phyloP scores from a whole-genome alignment of 2,888 invertebrate species.

The Cinara cedri region DNA sequence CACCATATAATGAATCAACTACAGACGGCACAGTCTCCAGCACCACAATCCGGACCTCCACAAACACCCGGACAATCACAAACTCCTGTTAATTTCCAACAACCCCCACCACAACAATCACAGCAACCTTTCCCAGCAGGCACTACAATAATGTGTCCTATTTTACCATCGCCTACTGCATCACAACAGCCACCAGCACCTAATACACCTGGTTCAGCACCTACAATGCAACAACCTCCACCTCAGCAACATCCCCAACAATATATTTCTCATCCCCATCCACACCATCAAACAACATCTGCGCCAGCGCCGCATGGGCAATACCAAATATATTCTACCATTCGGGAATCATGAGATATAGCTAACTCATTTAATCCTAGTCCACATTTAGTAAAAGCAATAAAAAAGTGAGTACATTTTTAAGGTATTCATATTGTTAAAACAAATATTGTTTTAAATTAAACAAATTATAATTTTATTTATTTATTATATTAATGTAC shows the following conservation, averaged over 20 bases:
- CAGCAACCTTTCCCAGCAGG: conserved; percentile 67
- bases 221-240: conserved; percentile 65
- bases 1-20: conserved; percentile 47
- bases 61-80: conserved; percentile 62
- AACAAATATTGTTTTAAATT: not conserved
- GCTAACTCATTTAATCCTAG: conserved; percentile 51
- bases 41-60: conserved; percentile 46
- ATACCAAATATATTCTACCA: conserved; percentile 53
- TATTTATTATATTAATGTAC: not conserved
- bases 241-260: conserved; percentile 60
- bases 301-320: conserved; percentile 53
- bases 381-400: conserved; percentile 56
- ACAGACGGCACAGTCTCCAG: conserved; percentile 42
- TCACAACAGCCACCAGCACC: conserved; percentile 61
- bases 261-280: conserved; percentile 61
- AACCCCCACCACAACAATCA: conserved; percentile 63
- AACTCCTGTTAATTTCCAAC: conserved; percentile 67
- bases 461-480: not conserved
- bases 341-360: conserved; percentile 56
- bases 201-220: conserved; percentile 65
- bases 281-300: conserved; percentile 48
- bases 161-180: conserved; percentile 64
- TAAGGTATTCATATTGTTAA: not conserved
- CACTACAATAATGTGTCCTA: conserved; percentile 67
- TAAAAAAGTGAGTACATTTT: conserved; percentile 46